A percentile compares a stretch with the other conserved stretches of the same genome.
Conservation (phyloP, 2,888 invertebrate genomes). For the Drosophila kanekoi region DNA sequence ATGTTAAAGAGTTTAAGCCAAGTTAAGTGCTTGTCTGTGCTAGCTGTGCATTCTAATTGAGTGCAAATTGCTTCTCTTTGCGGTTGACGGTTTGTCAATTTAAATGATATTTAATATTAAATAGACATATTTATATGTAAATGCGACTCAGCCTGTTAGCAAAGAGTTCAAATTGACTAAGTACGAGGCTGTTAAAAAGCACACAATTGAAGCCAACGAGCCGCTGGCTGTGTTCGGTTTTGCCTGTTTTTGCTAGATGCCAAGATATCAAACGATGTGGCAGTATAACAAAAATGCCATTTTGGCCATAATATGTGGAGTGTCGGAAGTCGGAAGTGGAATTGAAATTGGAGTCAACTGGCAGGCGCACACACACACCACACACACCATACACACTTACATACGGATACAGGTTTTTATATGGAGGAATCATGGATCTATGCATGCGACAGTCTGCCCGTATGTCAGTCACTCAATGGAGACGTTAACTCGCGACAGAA, state of each 20-base stretch:
- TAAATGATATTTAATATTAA: constrained; percentile 36
- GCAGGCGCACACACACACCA: constrained; percentile 41
- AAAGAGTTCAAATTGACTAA: constrained; percentile 31
- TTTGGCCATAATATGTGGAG: constrained; percentile 32
- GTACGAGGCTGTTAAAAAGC: neutral
- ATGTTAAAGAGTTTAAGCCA: constrained; percentile 1
- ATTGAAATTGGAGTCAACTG: constrained; percentile 61
- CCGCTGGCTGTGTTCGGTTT: constrained; percentile 51
- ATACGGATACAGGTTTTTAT: neutral
- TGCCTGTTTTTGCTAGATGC: constrained; percentile 31
- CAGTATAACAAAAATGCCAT: constrained; percentile 36
- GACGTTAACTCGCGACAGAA: constrained; percentile 76
- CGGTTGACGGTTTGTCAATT: constrained; percentile 21
- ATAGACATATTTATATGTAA: constrained; percentile 51
- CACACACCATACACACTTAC: constrained; percentile 6
- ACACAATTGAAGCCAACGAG: constrained; percentile 50
- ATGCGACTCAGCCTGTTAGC: constrained; percentile 26
- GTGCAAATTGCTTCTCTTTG: constrained; percentile 33
- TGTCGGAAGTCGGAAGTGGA: constrained; percentile 44
- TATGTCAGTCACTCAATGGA: constrained; percentile 62
- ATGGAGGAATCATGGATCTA: constrained; percentile 43
- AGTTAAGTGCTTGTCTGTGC: constrained; percentile 2
- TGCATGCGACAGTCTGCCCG: constrained; percentile 57
- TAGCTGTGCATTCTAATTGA: constrained; percentile 25
- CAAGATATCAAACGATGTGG: constrained; percentile 33